phyloP scores from a whole-genome alignment of 2,797 vertebrate genomes.

The Hippoglossus hippoglossus region DNA sequence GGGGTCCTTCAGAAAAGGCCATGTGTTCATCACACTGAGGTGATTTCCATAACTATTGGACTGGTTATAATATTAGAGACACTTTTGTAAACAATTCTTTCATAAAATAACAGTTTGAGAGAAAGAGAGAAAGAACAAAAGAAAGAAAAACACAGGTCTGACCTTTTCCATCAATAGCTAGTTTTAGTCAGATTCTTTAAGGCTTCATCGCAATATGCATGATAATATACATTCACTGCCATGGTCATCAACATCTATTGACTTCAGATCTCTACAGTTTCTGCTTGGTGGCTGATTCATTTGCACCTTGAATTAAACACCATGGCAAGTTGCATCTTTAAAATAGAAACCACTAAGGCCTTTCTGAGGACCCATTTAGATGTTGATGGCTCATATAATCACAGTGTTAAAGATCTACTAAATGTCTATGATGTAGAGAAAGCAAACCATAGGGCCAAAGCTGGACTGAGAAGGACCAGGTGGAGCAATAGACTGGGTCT shows the following conservation, averaged over 20 bases:
- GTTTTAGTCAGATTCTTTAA: constrained; percentile 29
- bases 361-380: too few relatives aligned
- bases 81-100: constrained; percentile 66
- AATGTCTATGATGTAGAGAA: too few relatives aligned
- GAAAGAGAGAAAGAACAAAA: constrained; percentile 13
- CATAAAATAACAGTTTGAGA: constrained; percentile 60
- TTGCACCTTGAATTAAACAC: background rate
- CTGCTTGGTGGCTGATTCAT: background rate
- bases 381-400: too few relatives aligned
- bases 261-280: background rate
- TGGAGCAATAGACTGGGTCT: background rate
- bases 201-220: constrained; percentile 11
- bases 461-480: background rate
- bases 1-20: constrained; percentile 69
- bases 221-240: constrained; percentile 29
- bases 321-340: background rate
- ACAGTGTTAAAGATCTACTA: too few relatives aligned
- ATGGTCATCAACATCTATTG: constrained; percentile 13
- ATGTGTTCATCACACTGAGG: constrained; percentile 47
- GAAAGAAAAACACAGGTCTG: constrained; percentile 31
- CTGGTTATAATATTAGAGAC: constrained; percentile 62
- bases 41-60: constrained; percentile 77
- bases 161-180: constrained; percentile 61
- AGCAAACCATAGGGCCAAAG: too few relatives aligned
- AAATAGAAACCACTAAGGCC: too few relatives aligned